Conservation (phyloP, 2,888 invertebrate genomes). For the Cryptus armator region DNA sequence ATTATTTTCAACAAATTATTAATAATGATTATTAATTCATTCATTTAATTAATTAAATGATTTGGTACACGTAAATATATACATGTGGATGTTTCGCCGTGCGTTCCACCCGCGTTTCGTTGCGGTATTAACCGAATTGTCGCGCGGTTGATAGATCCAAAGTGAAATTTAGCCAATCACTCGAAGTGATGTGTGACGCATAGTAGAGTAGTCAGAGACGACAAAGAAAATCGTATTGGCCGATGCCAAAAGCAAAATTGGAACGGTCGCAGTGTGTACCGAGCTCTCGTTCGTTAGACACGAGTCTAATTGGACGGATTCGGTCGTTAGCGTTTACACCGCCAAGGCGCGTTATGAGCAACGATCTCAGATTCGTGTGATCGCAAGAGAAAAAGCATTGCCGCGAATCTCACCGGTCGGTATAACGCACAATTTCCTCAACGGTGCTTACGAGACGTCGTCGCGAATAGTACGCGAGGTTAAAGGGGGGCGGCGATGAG, state of each 20-base stretch:
- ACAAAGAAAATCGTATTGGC: slow-evolving; percentile 69
- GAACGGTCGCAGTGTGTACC: slow-evolving; percentile 67
- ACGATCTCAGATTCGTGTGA: slow-evolving; percentile 10
- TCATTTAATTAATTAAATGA: no score
- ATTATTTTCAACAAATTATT: no score
- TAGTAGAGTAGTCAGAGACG: slow-evolving; percentile 47
- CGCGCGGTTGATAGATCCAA: slow-evolving; percentile 35
- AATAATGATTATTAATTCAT: no score
- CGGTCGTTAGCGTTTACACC: slow-evolving; percentile 21
- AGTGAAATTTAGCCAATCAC: slow-evolving; percentile 60
- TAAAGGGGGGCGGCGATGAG: slow-evolving; percentile 42
- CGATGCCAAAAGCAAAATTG: slow-evolving; percentile 75
- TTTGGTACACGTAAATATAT: no score
- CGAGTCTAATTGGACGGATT: slow-evolving; percentile 70
- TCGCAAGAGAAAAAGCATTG: slow-evolving; percentile 22
- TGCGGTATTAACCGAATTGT: slow-evolving; percentile 12
- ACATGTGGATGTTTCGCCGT: no score
- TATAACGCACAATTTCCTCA: background rate
- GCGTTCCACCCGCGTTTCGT: background rate
- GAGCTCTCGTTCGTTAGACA: slow-evolving; percentile 74
- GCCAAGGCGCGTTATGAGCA: background rate
- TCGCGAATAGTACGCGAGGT: slow-evolving; percentile 18
- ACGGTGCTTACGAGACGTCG: background rate
- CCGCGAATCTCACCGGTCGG: background rate
- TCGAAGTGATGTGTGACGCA: slow-evolving; percentile 58